A percentile compares a stretch with the other conserved stretches of the same genome.
These are phyloP conservation scores for Raja brachyura DNA, from an alignment of 2,113 vertebrate genomes.

Conservation along the genomic window DNA sequence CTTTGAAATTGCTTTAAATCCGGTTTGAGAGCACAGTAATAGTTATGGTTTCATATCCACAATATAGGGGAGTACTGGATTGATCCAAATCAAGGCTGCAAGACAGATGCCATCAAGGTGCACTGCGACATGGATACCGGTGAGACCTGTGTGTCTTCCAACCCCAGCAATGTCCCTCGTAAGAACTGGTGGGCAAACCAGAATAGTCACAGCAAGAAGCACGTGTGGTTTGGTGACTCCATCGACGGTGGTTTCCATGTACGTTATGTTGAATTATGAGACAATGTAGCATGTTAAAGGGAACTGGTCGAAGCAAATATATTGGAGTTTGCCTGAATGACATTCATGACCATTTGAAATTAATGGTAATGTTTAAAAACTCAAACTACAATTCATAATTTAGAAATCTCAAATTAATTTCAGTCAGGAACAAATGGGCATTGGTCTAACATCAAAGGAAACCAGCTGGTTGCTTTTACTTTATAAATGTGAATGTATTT, in stretches of 20 bases:
- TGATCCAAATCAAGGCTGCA: constrained; percentile 39
- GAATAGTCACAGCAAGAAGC: background rate
- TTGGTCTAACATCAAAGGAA: background rate
- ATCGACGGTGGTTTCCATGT: constrained; percentile 38
- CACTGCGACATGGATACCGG: constrained; percentile 40
- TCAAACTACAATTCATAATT: background rate
- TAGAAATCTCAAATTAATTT: background rate
- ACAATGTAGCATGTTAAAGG: background rate
- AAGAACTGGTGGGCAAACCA: constrained; percentile 37
- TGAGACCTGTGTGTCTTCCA: constrained; percentile 35
- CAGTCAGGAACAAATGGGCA: background rate
- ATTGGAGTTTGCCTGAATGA: background rate
- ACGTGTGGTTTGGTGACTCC: constrained; percentile 39
- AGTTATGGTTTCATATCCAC: background rate
- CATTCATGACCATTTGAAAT: background rate
- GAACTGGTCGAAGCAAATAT: background rate
- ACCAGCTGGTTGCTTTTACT: background rate
- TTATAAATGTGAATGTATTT: background rate
- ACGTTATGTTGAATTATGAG: background rate
- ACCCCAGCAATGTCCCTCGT: constrained; percentile 13
- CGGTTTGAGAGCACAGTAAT: background rate
- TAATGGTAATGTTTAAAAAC: background rate
- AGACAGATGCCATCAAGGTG: constrained; percentile 38
- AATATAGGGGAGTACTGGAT: constrained; percentile 40
- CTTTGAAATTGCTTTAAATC: background rate